Percentiles rank a stretch among this genome's conserved stretches.
phyloP scores from a whole-genome alignment of 2,888 invertebrate genomes.

The Mycalesis mineus region DNA sequence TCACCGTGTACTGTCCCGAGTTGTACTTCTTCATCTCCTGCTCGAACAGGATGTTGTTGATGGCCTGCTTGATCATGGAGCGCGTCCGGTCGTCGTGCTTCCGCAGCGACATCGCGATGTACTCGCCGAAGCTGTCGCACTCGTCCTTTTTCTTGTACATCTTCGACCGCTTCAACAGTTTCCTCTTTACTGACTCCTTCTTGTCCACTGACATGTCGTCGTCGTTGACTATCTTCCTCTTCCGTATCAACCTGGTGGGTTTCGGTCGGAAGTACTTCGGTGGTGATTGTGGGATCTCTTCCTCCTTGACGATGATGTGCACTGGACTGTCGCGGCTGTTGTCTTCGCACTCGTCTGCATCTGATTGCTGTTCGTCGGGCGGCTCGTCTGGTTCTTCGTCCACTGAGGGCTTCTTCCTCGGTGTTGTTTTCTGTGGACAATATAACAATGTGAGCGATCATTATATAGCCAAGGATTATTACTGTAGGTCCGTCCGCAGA shows the following conservation, averaged over 20 bases:
- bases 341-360: conserved; percentile 16
- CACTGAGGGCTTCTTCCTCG: background rate
- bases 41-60: conserved; percentile 68
- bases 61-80: conserved; percentile 69
- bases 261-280: conserved; percentile 14
- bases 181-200: conserved; percentile 4
- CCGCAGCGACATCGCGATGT: conserved; percentile 62
- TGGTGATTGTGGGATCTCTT: conserved; percentile 7
- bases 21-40: conserved; percentile 69
- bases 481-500: too few relatives aligned
- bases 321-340: conserved; percentile 8
- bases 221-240: conserved; percentile 8
- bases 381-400: conserved; percentile 13
- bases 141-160: conserved; percentile 58
- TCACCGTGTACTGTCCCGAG: conserved; percentile 45
- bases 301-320: conserved; percentile 22
- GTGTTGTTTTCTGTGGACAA: conserved; percentile 8
- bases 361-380: conserved; percentile 5
- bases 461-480: too few relatives aligned
- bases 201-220: background rate
- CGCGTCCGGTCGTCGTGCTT: conserved; percentile 67
- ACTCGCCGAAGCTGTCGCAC: conserved; percentile 68
- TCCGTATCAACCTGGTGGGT: background rate
- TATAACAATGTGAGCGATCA: background rate
- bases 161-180: conserved; percentile 33